Percentiles rank a stretch among this genome's conserved stretches.
Evolutionary conservation across 2,888 invertebrate species (phyloP).

Genomic region (Drosophila mayaguana): DNA sequence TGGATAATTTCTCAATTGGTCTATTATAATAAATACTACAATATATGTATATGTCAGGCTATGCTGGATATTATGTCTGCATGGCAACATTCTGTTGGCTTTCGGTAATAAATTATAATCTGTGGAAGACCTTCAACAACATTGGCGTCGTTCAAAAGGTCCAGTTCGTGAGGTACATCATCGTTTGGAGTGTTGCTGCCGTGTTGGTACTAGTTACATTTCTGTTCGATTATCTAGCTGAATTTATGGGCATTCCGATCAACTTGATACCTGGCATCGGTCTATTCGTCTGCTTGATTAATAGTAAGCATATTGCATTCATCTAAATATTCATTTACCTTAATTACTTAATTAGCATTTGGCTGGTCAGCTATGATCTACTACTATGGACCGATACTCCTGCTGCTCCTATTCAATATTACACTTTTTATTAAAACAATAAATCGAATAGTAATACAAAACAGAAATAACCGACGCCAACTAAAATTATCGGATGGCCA

Average conservation of each 20-base stretch:
- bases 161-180: conserved; percentile 66
- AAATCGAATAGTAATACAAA: conserved; percentile 66
- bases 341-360: neutral
- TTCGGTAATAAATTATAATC: conserved; percentile 93
- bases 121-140: conserved; percentile 87
- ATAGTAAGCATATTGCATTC: conserved; percentile 86
- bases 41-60: conserved; percentile 51
- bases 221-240: conserved; percentile 69
- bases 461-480: conserved; percentile 67
- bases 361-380: conserved; percentile 71
- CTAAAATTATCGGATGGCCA: conserved; percentile 31
- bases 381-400: conserved; percentile 73
- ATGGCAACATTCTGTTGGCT: conserved; percentile 93
- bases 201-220: conserved; percentile 55
- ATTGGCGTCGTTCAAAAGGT: conserved; percentile 23
- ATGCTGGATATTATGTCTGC: conserved; percentile 88
- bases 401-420: conserved; percentile 74
- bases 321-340: neutral
- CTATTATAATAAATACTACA: neutral
- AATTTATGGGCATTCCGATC: conserved; percentile 8
- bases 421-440: conserved; percentile 74
- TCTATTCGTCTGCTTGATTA: conserved; percentile 86
- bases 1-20: neutral
- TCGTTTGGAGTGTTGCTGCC: conserved; percentile 76
- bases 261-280: conserved; percentile 86